Percentiles rank a stretch among this genome's conserved stretches.
These are phyloP conservation scores for Calcarius ornatus DNA, from an alignment of 2,113 vertebrate species.

Conservation along the genomic window DNA sequence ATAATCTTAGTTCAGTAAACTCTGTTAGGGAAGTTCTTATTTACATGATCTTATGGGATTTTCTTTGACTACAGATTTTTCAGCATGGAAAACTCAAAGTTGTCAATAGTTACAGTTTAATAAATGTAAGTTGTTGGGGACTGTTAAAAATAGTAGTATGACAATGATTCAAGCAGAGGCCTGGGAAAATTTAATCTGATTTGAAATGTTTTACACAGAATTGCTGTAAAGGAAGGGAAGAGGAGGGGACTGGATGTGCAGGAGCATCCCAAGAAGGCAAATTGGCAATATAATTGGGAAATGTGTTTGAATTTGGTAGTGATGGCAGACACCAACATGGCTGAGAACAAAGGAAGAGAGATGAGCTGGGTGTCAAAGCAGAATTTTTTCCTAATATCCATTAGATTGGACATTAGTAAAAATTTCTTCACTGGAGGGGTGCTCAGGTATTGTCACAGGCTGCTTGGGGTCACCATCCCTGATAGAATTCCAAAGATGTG, in stretches of 20 bases:
- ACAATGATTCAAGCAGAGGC: neutral
- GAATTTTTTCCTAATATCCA: no score
- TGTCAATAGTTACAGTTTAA: neutral
- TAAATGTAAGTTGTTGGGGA: neutral
- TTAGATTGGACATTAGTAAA: neutral
- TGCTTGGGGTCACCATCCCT: neutral
- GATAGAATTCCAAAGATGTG: neutral
- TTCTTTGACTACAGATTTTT: neutral
- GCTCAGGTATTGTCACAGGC: neutral
- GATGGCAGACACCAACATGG: neutral
- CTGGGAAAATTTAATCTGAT: neutral
- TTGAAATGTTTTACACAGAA: neutral
- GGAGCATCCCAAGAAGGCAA: neutral
- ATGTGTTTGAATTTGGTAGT: neutral
- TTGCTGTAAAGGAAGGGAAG: neutral
- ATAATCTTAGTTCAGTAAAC: neutral
- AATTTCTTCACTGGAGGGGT: neutral
- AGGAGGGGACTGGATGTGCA: neutral
- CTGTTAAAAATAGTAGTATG: neutral
- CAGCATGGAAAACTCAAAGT: neutral
- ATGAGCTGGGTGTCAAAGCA: neutral
- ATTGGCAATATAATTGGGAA: neutral
- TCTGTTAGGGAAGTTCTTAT: neutral
- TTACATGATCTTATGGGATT: rapidly evolving
- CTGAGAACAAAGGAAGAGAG: neutral